Conservation (phyloP, 2,888 invertebrate genomes). For the Oxystoma pomonae region DNA sequence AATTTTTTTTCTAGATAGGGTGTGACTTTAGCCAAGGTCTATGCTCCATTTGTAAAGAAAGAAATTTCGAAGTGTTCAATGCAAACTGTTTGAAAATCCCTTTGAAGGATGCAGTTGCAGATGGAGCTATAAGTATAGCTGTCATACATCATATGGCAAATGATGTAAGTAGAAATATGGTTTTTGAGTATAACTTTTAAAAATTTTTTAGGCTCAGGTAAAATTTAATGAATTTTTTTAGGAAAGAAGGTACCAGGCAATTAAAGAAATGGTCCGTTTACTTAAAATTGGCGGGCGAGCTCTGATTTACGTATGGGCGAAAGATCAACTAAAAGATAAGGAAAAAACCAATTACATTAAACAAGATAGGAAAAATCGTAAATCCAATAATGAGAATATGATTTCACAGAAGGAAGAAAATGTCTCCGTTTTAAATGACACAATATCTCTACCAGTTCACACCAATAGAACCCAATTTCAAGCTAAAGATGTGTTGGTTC, state of each 20-base stretch:
- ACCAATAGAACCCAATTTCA: constrained; percentile 87
- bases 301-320: constrained; percentile 95
- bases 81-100: constrained; percentile 76
- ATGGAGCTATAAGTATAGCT: constrained; percentile 89
- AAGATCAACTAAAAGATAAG: constrained; percentile 70
- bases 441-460: constrained; percentile 69
- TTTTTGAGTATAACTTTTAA: neutral
- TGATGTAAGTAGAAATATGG: constrained; percentile 47
- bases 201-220: constrained; percentile 8
- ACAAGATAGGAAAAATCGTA: constrained; percentile 53
- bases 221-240: constrained; percentile 39
- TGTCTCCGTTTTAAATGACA: constrained; percentile 29
- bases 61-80: constrained; percentile 64
- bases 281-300: constrained; percentile 70
- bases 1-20: constrained; percentile 60
- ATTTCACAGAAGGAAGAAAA: constrained; percentile 5
- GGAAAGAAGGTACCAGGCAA: constrained; percentile 69
- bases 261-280: constrained; percentile 72
- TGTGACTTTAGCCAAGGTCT: constrained; percentile 75
- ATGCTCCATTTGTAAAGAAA: constrained; percentile 56
- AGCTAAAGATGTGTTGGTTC: constrained; percentile 88
- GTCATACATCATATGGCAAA: constrained; percentile 95
- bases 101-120: constrained; percentile 62
- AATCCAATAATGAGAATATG: constrained; percentile 19
- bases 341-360: constrained; percentile 68